phyloP scores from a whole-genome alignment of 1,140 invertebrate genomes.

The Caenorhabditis inopinata region DNA sequence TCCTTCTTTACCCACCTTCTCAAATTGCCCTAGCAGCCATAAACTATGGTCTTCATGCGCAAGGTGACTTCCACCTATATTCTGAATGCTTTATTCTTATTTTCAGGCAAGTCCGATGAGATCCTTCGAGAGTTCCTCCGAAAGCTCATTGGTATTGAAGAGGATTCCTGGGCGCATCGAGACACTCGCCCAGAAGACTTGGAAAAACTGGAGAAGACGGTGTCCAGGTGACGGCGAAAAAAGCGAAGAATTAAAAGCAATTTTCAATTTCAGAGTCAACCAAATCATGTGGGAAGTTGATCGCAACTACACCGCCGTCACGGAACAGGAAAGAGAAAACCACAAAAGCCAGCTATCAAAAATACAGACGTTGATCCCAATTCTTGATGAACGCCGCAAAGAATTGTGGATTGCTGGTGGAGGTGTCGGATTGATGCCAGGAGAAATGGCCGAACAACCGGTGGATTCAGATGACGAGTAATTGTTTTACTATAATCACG shows the following conservation, averaged over 20 bases:
- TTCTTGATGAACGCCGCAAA: not conserved
- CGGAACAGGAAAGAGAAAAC: not conserved
- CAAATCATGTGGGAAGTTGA: conserved; percentile 8
- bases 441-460: not conserved
- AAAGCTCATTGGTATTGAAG: conserved; percentile 48
- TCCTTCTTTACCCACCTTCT: conserved; percentile 61
- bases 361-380: not conserved
- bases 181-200: not conserved
- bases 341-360: not conserved
- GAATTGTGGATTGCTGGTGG: not conserved
- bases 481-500: too few relatives aligned
- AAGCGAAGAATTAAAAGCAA: too few relatives aligned
- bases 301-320: not conserved
- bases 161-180: not conserved
- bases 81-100: too few relatives aligned
- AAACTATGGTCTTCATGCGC: conserved; percentile 56
- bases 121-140: conserved; percentile 50
- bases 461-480: conserved; percentile 13
- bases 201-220: conserved; percentile 12
- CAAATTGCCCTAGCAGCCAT: conserved; percentile 64
- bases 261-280: not conserved
- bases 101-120: conserved; percentile 46
- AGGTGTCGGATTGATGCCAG: not conserved
- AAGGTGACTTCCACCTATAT: too few relatives aligned
- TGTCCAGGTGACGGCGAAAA: not conserved